Conservation (phyloP, 1,140 invertebrate species). For the Drosophila parabipectinata region DNA sequence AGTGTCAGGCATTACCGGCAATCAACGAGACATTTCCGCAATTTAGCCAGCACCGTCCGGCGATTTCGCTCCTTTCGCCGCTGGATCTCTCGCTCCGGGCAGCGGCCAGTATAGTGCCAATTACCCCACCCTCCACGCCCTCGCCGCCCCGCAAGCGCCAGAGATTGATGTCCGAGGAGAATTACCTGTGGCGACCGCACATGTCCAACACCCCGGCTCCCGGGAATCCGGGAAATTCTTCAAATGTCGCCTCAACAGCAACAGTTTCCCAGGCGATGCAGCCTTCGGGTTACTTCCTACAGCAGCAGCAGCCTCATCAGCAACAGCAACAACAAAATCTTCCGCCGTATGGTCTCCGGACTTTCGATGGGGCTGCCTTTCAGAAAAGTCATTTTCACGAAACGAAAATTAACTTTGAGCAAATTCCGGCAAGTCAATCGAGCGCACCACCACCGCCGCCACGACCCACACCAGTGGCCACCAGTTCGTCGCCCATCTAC, state of each 20-base stretch:
- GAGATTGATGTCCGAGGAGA: constrained; percentile 83
- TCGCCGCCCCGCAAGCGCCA: constrained; percentile 85
- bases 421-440: constrained; percentile 80
- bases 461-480: constrained; percentile 4
- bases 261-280: constrained; percentile 21
- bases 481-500: constrained; percentile 45
- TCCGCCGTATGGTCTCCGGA: constrained; percentile 43
- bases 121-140: constrained; percentile 87
- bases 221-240: constrained; percentile 27
- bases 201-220: constrained; percentile 64
- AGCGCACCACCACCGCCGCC: constrained; percentile 32
- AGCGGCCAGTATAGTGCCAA: constrained; percentile 84
- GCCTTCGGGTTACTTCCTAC: constrained; percentile 47
- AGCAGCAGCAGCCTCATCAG: constrained; percentile 24
- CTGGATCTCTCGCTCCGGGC: constrained; percentile 85
- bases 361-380: constrained; percentile 49
- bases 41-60: constrained; percentile 68
- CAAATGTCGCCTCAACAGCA: constrained; percentile 13
- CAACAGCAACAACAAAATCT: constrained; percentile 52
- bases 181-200: constrained; percentile 85
- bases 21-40: constrained; percentile 83
- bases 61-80: constrained; percentile 84
- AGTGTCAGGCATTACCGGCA: constrained; percentile 76
- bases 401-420: constrained; percentile 76
- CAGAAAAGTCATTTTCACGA: constrained; percentile 84